Base-by-base conservation (phyloP, 2,797 vertebrate species). In the Buphagus erythrorhynchus region DNA sequence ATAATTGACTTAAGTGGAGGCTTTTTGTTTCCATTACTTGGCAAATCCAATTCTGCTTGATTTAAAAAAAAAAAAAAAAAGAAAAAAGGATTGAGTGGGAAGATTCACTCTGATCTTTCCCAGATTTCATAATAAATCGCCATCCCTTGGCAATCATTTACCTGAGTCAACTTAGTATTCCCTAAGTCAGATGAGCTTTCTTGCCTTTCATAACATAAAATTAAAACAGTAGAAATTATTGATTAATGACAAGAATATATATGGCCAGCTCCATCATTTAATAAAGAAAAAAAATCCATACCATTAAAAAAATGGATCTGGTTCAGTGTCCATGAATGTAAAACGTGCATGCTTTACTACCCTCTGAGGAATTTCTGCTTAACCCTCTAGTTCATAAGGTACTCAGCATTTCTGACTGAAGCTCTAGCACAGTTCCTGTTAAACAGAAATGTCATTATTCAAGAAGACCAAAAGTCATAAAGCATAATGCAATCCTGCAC, bases 141-240 rank as follows among this genome's bases (percentile, higher is more conserved):
- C 46, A 33, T 88, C 62, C 69, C 46, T 43, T 81, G 69, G 76
- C 86, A 81, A 92, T 86, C 66, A 68, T 68, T 88, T 92, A 86
- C 79, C 73, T 68, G 86, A 88, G 69, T 90, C 83, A 93, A 92
- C 73, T 88, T 61, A 88, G 82, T 38, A 68, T 80, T 90, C 48
- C 51, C 12, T n/a, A 86, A 76, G 61, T 83, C 68, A 54, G 58
- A 52, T 66, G 38, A 75, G 66, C 73, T 84, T 93, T 94, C 90
- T 93, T 90, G 69, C 51, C 58, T 78, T 91, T 72, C 73, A 66
- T 86, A 93, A 88, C 58, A 84, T 54, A 81, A 93, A 92, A 95
- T 95, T 94, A 92, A 93, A 97, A 72, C 88, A 94, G 78, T 54
- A 95, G 82, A 84, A 91, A 90, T 72, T 94, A 95, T 91, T 95